A percentile compares a stretch with the other conserved stretches of the same genome.
Conservation (phyloP, 2,888 invertebrate genomes). For the Caenorhabditis afra region DNA sequence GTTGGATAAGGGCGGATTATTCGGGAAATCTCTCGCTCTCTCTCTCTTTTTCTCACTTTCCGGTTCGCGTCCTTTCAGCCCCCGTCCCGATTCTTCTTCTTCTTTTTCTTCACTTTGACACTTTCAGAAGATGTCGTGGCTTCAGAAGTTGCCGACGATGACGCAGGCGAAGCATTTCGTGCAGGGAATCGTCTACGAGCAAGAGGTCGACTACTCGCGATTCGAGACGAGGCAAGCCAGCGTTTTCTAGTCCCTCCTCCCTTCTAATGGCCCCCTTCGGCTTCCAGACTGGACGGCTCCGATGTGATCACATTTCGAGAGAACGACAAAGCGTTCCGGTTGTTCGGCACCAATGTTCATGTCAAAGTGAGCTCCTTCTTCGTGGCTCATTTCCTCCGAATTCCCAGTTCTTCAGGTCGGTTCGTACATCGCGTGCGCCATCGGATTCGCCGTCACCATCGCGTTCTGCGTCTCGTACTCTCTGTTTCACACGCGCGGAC, state of each 20-base stretch:
- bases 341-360: conserved; percentile 71
- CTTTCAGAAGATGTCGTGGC: conserved; percentile 51
- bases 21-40: too few species aligned
- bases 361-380: conserved; percentile 59
- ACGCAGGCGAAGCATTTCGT: conserved; percentile 57
- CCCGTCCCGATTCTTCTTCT: too few species aligned
- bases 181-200: conserved; percentile 55
- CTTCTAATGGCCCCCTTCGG: too few species aligned
- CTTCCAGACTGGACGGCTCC: conserved; percentile 63
- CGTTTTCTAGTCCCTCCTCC: too few species aligned
- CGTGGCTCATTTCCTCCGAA: conserved; percentile 41
- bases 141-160: conserved; percentile 44
- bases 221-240: conserved; percentile 62
- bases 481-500: conserved; percentile 53
- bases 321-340: conserved; percentile 67
- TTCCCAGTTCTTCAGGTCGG: conserved; percentile 49
- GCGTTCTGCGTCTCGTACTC: conserved; percentile 56
- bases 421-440: conserved; percentile 56
- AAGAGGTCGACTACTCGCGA: conserved; percentile 67
- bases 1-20: neutral
- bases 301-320: conserved; percentile 71
- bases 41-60: too few species aligned
- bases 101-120: too few species aligned
- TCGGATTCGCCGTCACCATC: conserved; percentile 58
- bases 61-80: too few species aligned